Conservation (phyloP, 92 coral and sea anemone species). For the Palythoa grandiflora region DNA sequence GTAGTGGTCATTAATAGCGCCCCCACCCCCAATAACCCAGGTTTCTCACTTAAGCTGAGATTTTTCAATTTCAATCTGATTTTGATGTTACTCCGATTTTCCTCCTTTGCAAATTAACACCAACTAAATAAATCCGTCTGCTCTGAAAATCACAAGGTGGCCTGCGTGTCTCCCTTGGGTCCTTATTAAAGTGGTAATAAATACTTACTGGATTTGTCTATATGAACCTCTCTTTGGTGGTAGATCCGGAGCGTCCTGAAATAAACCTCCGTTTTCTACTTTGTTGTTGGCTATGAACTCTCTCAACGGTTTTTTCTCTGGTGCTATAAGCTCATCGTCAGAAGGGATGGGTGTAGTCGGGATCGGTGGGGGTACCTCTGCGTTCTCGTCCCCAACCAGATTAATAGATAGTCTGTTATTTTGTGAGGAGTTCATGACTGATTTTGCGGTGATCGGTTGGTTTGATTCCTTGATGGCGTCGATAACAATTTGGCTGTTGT, state of each 20-base stretch:
- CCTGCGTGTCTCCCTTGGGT: no score
- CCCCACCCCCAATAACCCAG: no score
- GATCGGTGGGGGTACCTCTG: slow-evolving; percentile 90
- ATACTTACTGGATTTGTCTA: slow-evolving; percentile 31
- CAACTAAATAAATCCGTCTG: no score
- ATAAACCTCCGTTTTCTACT: slow-evolving; percentile 23
- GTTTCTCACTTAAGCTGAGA: no score
- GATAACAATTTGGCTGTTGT: slow-evolving; percentile 82
- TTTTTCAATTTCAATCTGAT: no score
- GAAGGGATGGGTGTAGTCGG: slow-evolving; percentile 97
- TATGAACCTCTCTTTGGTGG: slow-evolving; percentile 42
- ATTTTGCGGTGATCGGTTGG: background rate
- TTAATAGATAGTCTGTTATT: background rate
- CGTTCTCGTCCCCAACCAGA: slow-evolving; percentile 38
- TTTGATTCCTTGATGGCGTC: slow-evolving; percentile 54
- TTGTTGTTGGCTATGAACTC: slow-evolving; percentile 62
- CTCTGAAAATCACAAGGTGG: no score
- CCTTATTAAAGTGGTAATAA: no score
- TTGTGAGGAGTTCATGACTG: slow-evolving; percentile 18
- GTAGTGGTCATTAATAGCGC: no score
- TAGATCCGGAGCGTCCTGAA: slow-evolving; percentile 22
- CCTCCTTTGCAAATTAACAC: no score
- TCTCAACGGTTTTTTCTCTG: slow-evolving; percentile 68
- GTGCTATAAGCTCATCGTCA: slow-evolving; percentile 80
- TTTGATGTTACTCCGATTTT: no score